A percentile compares a stretch with the other conserved stretches of the same genome.
phyloP scores from a whole-genome alignment of 2,888 invertebrate species.

The Drosophila emarginata region DNA sequence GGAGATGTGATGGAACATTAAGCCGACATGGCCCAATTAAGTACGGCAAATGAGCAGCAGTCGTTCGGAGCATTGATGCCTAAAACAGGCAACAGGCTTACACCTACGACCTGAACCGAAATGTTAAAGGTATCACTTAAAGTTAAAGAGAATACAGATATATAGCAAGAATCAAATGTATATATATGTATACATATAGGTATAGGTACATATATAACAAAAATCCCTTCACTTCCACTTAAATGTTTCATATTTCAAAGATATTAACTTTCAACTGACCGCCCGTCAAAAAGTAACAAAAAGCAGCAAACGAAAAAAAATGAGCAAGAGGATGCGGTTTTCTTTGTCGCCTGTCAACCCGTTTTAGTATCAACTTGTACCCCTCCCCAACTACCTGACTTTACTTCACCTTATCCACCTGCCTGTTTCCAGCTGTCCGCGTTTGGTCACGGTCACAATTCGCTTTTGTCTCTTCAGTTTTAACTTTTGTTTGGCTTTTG shows the following conservation, averaged over 20 bases:
- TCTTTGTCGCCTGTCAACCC: slow-evolving; percentile 41
- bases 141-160: neutral
- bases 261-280: slow-evolving; percentile 62
- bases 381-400: slow-evolving; percentile 7
- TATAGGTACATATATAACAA: neutral
- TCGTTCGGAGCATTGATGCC: slow-evolving; percentile 73
- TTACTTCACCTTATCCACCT: slow-evolving; percentile 28
- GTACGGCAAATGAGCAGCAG: slow-evolving; percentile 73
- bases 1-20: slow-evolving; percentile 57
- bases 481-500: slow-evolving; percentile 56
- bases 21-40: slow-evolving; percentile 74
- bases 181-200: neutral
- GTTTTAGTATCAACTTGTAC: slow-evolving; percentile 49
- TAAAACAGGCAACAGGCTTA: slow-evolving; percentile 50
- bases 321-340: slow-evolving; percentile 40
- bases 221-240: slow-evolving; percentile 45
- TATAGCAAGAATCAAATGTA: neutral
- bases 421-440: neutral
- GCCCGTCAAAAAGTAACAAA: slow-evolving; percentile 16
- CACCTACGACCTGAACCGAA: slow-evolving; percentile 34
- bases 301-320: slow-evolving; percentile 1
- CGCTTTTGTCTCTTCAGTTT: slow-evolving; percentile 36
- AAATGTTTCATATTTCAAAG: slow-evolving; percentile 40
- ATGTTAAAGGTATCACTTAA: slow-evolving; percentile 23
- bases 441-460: slow-evolving; percentile 61